Evolutionary conservation across 2,797 vertebrate species (phyloP).

Genomic region (Glossophaga mutica): DNA sequence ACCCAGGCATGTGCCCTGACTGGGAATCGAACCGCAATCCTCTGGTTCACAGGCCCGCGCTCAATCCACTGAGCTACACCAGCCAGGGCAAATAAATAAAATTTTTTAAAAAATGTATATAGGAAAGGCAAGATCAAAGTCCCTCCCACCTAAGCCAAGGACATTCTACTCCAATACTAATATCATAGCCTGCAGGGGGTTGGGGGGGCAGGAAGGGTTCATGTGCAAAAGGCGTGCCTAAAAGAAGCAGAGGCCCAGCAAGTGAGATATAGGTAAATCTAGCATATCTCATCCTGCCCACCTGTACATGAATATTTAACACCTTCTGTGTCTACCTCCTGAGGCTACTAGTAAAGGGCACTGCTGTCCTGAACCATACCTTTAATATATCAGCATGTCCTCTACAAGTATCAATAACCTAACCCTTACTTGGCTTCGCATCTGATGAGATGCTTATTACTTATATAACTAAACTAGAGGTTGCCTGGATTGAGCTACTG

Average conservation of each 20-base stretch:
- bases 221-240: neutral
- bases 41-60: no score
- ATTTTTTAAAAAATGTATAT: constrained; percentile 19
- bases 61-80: no score
- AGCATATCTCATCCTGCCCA: neutral
- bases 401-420: constrained; percentile 18
- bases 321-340: neutral
- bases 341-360: neutral
- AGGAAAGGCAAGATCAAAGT: neutral
- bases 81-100: no score
- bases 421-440: neutral
- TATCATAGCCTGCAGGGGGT: neutral
- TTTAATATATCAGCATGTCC: neutral
- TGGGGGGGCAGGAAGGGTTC: neutral
- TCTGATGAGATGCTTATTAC: constrained; percentile 25
- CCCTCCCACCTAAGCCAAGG: neutral
- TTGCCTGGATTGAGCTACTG: neutral
- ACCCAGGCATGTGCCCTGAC: no score
- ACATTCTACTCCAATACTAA: neutral
- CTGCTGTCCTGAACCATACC: neutral
- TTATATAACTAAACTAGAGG: constrained; percentile 7
- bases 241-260: constrained; percentile 23
- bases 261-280: neutral
- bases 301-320: neutral
- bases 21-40: no score